Conservation (phyloP, 2,113 vertebrate genomes). For the Ciconia maguari region DNA sequence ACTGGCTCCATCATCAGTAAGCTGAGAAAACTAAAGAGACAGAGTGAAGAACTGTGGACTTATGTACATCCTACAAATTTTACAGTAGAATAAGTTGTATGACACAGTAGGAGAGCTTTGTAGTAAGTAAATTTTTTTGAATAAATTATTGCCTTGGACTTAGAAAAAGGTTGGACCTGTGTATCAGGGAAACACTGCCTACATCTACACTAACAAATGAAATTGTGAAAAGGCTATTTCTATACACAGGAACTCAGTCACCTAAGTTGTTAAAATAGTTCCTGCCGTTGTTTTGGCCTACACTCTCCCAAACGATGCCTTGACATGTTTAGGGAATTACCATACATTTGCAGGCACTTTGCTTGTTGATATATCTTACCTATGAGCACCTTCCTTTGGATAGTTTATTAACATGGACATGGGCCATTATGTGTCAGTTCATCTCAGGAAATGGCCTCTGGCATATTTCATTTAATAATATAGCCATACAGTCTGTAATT, state of each 20-base stretch:
- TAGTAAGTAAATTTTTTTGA: not conserved
- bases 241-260: not conserved
- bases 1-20: not conserved
- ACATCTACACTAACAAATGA: not conserved
- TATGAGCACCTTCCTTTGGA: not conserved
- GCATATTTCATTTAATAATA: not conserved
- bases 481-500: not conserved
- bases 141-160: not conserved
- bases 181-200: not conserved
- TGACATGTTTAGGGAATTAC: not conserved
- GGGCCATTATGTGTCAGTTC: not conserved
- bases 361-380: not conserved
- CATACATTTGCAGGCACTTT: not conserved
- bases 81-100: not conserved
- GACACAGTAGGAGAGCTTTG: not conserved
- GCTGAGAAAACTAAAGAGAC: not conserved
- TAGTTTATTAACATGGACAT: not conserved
- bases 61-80: not conserved
- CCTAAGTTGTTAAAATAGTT: not conserved
- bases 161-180: not conserved
- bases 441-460: not conserved
- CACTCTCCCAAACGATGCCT: not conserved
- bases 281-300: not conserved
- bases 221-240: not conserved
- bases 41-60: not conserved